Conservation (phyloP, 2,888 invertebrate genomes). For the Hemaris fuciformis region DNA sequence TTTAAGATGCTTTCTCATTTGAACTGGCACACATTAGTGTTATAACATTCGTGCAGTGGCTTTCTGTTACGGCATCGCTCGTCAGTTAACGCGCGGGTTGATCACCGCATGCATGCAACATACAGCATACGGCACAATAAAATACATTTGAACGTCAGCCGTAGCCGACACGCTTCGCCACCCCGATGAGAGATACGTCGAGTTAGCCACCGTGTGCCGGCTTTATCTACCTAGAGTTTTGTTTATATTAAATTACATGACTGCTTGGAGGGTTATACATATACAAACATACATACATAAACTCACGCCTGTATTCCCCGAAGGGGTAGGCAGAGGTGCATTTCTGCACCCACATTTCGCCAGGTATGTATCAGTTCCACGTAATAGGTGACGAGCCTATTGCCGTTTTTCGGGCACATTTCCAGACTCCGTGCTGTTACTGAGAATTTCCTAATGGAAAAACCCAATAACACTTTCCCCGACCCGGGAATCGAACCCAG, state of each 20-base stretch:
- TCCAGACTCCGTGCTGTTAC: too few relatives aligned
- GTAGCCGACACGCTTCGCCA: conserved; percentile 70
- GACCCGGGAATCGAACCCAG: too few relatives aligned
- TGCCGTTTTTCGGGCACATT: too few relatives aligned
- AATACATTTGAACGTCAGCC: conserved; percentile 67
- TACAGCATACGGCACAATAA: conserved; percentile 57
- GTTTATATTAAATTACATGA: not conserved
- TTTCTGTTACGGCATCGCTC: not conserved
- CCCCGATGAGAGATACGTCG: conserved; percentile 62
- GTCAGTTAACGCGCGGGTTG: not conserved
- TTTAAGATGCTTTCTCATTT: not conserved
- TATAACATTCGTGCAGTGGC: not conserved
- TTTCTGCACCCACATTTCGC: too few relatives aligned
- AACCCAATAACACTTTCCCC: too few relatives aligned
- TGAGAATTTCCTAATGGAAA: too few relatives aligned
- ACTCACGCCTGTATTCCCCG: too few relatives aligned
- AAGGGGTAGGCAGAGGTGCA: too few relatives aligned
- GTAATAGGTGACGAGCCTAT: too few relatives aligned
- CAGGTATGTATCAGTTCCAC: too few relatives aligned
- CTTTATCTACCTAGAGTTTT: conserved; percentile 62
- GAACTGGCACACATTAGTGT: not conserved
- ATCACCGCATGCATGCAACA: not conserved
- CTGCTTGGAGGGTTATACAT: not conserved
- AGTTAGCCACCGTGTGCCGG: conserved; percentile 54
- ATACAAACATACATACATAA: too few relatives aligned